phyloP scores from a whole-genome alignment of 2,113 vertebrate genomes.

The Acanthochromis polyacanthus region DNA sequence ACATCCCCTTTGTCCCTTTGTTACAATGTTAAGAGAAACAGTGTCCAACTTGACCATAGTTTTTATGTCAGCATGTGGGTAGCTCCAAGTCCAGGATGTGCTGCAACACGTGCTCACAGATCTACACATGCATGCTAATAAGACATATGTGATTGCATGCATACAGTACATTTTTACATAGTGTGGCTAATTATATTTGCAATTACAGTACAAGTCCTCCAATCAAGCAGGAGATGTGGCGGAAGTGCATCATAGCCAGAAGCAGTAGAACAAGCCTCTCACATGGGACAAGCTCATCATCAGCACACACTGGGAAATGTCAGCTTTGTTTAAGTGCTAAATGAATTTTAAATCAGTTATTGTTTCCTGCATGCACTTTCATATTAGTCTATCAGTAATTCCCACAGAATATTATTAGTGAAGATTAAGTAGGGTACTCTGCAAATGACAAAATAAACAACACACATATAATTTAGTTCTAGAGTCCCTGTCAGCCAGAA shows the following conservation, averaged over 20 bases:
- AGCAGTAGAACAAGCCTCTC: constrained; percentile 13
- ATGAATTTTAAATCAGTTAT: constrained; percentile 39
- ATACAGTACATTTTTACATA: background rate
- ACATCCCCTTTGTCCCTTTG: background rate
- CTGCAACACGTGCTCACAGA: background rate
- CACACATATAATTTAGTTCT: background rate
- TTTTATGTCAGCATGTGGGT: background rate
- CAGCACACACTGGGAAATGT: constrained; percentile 26
- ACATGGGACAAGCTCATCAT: constrained; percentile 10
- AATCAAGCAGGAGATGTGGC: background rate
- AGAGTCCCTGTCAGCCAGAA: background rate
- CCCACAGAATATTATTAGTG: constrained; percentile 23
- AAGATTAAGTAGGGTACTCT: constrained; percentile 17
- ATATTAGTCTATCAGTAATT: constrained; percentile 18
- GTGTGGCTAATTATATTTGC: background rate
- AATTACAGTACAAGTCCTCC: background rate
- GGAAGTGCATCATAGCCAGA: constrained; percentile 22
- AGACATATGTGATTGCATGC: background rate
- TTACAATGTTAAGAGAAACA: background rate
- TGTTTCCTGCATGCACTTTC: constrained; percentile 2
- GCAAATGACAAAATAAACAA: constrained; percentile 19
- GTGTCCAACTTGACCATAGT: too few relatives aligned
- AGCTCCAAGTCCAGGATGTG: background rate
- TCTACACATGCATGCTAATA: background rate
- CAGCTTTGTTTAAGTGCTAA: constrained; percentile 39